phyloP scores from a whole-genome alignment of 2,888 invertebrate genomes.

The Chorisops tibialis region DNA sequence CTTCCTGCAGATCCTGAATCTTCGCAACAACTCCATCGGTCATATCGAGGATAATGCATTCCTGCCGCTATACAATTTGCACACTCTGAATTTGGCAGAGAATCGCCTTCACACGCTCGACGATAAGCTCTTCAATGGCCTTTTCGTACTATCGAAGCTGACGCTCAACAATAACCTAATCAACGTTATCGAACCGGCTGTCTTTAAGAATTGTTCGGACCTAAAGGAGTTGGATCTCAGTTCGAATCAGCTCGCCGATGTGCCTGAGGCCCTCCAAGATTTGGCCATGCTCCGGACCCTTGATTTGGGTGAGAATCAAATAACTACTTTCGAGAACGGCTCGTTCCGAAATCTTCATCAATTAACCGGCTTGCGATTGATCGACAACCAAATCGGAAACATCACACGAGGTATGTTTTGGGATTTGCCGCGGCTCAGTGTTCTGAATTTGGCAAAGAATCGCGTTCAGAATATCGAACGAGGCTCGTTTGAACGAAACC shows the following conservation, averaged over 20 bases:
- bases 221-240: slow-evolving; percentile 86
- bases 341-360: slow-evolving; percentile 83
- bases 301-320: slow-evolving; percentile 89
- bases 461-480: slow-evolving; percentile 82
- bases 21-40: slow-evolving; percentile 84
- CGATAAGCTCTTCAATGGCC: slow-evolving; percentile 76
- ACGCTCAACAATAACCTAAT: slow-evolving; percentile 83
- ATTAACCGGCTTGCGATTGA: slow-evolving; percentile 80
- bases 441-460: slow-evolving; percentile 85
- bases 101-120: slow-evolving; percentile 80
- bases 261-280: slow-evolving; percentile 80
- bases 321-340: slow-evolving; percentile 74
- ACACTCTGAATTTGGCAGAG: slow-evolving; percentile 84
- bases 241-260: slow-evolving; percentile 76
- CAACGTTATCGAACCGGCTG: slow-evolving; percentile 71
- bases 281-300: slow-evolving; percentile 80
- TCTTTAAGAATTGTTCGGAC: slow-evolving; percentile 84
- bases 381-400: slow-evolving; percentile 87
- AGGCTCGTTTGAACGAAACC: slow-evolving; percentile 78
- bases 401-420: slow-evolving; percentile 82
- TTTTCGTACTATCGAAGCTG: slow-evolving; percentile 78
- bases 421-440: slow-evolving; percentile 79
- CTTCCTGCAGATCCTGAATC: slow-evolving; percentile 79
- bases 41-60: slow-evolving; percentile 86
- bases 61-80: slow-evolving; percentile 80